phyloP scores from a whole-genome alignment of 2,888 invertebrate genomes.

The Abrostola tripartita region DNA sequence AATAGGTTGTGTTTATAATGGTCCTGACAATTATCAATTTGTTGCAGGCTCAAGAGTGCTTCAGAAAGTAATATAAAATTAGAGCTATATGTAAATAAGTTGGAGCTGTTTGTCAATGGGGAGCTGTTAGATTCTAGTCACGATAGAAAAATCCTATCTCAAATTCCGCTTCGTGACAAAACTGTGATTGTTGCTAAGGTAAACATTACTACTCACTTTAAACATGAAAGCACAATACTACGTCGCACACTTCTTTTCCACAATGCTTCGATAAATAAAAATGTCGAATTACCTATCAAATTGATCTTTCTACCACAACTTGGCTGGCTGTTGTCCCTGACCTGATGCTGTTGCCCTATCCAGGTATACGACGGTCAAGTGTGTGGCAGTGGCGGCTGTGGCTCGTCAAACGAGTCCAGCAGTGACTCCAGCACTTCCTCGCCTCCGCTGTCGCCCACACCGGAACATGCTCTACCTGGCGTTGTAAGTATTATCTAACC shows the following conservation, averaged over 20 bases:
- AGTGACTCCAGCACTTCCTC: constrained; percentile 98
- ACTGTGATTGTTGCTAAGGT: constrained; percentile 90
- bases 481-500: constrained; percentile 90
- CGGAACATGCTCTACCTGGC: constrained; percentile 96
- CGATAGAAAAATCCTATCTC: constrained; percentile 95
- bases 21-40: constrained; percentile 30
- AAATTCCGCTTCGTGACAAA: constrained; percentile 96
- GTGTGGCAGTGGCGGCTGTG: constrained; percentile 84
- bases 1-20: background rate
- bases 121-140: constrained; percentile 95
- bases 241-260: no score
- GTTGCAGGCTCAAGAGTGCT: constrained; percentile 82
- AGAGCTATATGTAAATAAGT: constrained; percentile 96
- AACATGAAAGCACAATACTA: no score
- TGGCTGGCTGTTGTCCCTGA: no score
- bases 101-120: constrained; percentile 96
- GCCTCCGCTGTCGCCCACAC: constrained; percentile 95
- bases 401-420: constrained; percentile 93
- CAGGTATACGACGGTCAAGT: constrained; percentile 85
- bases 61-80: constrained; percentile 92
- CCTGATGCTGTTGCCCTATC: no score
- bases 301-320: no score
- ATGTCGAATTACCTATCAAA: no score
- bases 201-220: constrained; percentile 21
- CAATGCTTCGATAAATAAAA: no score